These are phyloP conservation scores for Hemicentrotus pulcherrimus DNA, from an alignment of 35 echinoderm and acorn worm species.

Conservation along the genomic window DNA sequence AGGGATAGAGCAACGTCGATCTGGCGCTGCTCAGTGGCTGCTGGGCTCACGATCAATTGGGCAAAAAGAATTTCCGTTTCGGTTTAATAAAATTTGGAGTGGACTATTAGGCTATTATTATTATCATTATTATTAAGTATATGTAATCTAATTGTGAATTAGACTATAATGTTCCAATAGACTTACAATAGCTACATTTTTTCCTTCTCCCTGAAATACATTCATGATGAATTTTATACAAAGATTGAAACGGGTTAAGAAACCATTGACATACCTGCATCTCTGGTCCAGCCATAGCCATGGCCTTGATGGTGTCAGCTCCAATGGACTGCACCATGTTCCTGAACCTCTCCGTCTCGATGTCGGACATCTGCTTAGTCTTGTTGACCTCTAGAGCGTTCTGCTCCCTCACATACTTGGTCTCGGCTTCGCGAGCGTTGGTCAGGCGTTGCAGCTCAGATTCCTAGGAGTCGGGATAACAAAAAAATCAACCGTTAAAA, in stretches of 20 bases:
- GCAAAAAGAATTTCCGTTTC: no score
- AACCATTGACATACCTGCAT: slow-evolving; percentile 86
- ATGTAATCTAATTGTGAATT: background rate
- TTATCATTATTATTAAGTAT: no score
- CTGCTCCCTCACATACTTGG: slow-evolving; percentile 85
- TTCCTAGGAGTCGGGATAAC: slow-evolving; percentile 52
- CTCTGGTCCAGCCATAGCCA: slow-evolving; percentile 96
- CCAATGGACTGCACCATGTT: slow-evolving; percentile 91
- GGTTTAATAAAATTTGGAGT: no score
- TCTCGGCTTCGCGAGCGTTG: slow-evolving; percentile 87
- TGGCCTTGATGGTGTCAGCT: slow-evolving; percentile 88
- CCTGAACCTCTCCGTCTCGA: slow-evolving; percentile 87
- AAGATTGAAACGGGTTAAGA: no score
- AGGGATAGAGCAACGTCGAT: no score
- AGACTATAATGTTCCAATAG: background rate
- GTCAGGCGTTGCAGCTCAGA: slow-evolving; percentile 92
- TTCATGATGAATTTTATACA: no score
- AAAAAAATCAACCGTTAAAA: no score
- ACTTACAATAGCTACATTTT: no score
- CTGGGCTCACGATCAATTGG: no score
- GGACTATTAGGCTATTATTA: no score
- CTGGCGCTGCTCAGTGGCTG: no score
- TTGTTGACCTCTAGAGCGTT: slow-evolving; percentile 90
- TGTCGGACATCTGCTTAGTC: slow-evolving; percentile 81
- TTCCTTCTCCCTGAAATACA: no score